Base-by-base conservation (phyloP, 2,797 vertebrate species). In the Toxotes lorentzi region DNA sequence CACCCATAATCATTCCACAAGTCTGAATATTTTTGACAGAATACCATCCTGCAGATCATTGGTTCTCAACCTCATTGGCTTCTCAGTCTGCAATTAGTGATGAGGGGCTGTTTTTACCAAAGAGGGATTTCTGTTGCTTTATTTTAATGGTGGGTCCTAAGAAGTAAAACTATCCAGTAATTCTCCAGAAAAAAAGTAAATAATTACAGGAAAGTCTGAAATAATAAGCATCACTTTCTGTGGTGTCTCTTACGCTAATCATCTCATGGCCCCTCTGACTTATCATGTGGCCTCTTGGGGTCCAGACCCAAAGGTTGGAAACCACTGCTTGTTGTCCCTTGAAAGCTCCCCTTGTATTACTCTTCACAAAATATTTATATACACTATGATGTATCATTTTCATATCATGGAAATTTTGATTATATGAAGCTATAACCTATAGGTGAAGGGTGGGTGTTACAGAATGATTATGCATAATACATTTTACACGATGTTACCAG, bases 401-500 rank as follows among this genome's bases (percentile, higher is more conserved):
- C 70, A 76, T 77, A 76, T 79, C 17, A 73, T 81, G 19, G 0
- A 74, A 57, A 79, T 80, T 3, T 51, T 76, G n/a, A 78, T 80
- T 78, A 69, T 78, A 61, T 75, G 66, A 77, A 79, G 19, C 4
- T 88, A 17, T 84, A 30, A 30, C 27, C 27, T 30, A 71, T 38
- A 32, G 66, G 71, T 79, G 76, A 59, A 79, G 83, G 78, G 35
- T 58, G 64, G 61, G 40, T 80, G 48, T 63, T 66, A 48, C 24
- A 24, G 12, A 63, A 74, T 53, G 4, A 81, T 79, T 71, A 82
- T 91, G 70, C 34, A 73, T 75, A 85, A 81, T 81, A 85, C 68
- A 82, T 88, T 88, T 84, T 86, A 86, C 74, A 78, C 47, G 59
- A 6, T 64, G 40, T 69, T 70, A 58, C n/a, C 56, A 50, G n/a